phyloP scores from a whole-genome alignment of 2,113 vertebrate genomes.

The Embiotoca jacksoni region DNA sequence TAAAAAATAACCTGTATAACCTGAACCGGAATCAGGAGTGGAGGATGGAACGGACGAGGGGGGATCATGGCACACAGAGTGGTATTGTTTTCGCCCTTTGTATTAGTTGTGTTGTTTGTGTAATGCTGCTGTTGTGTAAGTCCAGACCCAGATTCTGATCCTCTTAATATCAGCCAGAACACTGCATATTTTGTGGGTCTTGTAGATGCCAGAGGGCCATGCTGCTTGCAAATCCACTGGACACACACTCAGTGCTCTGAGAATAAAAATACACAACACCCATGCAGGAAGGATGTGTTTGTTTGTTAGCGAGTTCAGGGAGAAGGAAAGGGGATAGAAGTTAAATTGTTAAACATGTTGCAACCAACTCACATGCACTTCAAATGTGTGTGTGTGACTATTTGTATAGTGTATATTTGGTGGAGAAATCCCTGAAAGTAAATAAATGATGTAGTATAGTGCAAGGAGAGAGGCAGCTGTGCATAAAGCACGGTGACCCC shows the following conservation, averaged over 20 bases:
- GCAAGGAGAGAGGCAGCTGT: neutral
- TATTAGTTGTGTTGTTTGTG: constrained; percentile 61
- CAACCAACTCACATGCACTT: neutral
- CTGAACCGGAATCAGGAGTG: constrained; percentile 19
- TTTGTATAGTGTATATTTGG: constrained; percentile 3
- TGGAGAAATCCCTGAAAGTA: neutral
- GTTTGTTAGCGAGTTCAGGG: constrained; percentile 46
- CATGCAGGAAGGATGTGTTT: constrained; percentile 61
- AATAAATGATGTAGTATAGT: neutral
- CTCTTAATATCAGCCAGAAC: constrained; percentile 70
- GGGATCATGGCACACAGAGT: constrained; percentile 52
- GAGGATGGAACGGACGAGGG: constrained; percentile 3
- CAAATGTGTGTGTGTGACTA: neutral
- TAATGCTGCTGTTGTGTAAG: constrained; percentile 67
- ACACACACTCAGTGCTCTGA: neutral
- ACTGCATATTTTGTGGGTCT: constrained; percentile 39
- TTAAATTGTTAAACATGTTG: constrained; percentile 33
- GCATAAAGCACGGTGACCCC: neutral
- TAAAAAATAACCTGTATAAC: constrained; percentile 30
- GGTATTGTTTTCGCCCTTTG: constrained; percentile 61
- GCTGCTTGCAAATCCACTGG: constrained; percentile 5
- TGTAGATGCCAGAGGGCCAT: neutral
- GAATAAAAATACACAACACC: constrained; percentile 46
- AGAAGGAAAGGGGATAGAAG: constrained; percentile 32
- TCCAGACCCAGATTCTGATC: constrained; percentile 71